Percentiles rank a stretch among this genome's conserved stretches.
Conservation (phyloP, 2,113 vertebrate genomes). For the Serilophus lunatus region DNA sequence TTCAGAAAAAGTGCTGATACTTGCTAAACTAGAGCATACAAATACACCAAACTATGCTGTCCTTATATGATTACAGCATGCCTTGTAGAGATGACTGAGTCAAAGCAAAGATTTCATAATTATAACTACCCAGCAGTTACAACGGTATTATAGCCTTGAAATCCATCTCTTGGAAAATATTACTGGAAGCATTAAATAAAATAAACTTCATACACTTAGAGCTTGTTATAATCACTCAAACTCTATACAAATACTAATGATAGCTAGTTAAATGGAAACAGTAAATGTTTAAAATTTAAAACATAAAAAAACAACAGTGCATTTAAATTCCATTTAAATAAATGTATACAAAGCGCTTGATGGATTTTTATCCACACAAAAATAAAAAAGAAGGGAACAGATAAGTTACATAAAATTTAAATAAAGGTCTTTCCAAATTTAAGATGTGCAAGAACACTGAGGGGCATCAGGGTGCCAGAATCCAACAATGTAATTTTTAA, state of each 20-base stretch:
- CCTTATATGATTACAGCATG: neutral
- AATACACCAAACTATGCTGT: neutral
- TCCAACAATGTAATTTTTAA: neutral
- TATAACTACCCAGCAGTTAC: neutral
- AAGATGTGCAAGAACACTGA: neutral
- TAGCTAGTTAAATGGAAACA: neutral
- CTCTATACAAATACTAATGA: neutral
- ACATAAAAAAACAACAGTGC: neutral
- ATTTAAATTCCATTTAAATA: neutral
- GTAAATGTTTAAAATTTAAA: neutral
- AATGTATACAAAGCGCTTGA: neutral
- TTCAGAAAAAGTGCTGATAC: neutral
- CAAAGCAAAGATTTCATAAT: neutral
- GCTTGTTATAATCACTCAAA: neutral
- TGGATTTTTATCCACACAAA: neutral
- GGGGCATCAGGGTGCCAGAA: neutral
- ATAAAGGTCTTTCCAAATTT: neutral
- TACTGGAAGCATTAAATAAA: neutral
- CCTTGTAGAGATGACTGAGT: neutral
- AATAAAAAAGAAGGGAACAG: neutral
- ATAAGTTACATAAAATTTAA: neutral
- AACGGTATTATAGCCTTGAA: neutral
- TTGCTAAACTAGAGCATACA: neutral
- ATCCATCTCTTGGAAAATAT: neutral
- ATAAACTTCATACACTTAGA: neutral